phyloP scores from a whole-genome alignment of 2,797 vertebrate species.

The Clarias platycephalus region DNA sequence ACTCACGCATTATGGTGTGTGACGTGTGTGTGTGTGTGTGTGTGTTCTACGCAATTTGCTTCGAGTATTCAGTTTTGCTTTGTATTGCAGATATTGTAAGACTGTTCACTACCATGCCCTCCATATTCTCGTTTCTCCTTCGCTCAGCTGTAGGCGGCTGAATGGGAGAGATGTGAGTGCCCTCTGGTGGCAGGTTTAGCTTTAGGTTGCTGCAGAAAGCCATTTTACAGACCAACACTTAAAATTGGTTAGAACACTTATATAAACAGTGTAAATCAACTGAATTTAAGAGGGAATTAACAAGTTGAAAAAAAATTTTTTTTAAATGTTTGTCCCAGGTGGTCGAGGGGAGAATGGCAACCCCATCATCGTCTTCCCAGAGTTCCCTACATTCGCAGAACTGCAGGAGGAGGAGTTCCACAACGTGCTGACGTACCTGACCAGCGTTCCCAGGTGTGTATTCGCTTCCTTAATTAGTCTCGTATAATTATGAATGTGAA shows the following conservation, averaged over 20 bases:
- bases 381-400: conserved; percentile 89
- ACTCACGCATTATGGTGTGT: background rate
- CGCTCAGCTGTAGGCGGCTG: background rate
- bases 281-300: background rate
- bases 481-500: background rate
- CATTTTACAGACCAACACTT: background rate
- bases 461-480: background rate
- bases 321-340: conserved; percentile 68
- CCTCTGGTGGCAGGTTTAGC: conserved; percentile 45
- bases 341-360: conserved; percentile 90
- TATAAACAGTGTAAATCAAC: background rate
- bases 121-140: background rate
- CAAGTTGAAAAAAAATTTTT: background rate
- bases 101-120: background rate
- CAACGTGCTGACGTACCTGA: conserved; percentile 93
- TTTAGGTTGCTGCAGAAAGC: background rate
- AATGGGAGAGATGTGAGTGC: conserved; percentile 18
- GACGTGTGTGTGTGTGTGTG: conserved; percentile 18
- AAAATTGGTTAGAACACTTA: background rate
- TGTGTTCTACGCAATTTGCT: background rate
- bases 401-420: conserved; percentile 92
- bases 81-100: conserved; percentile 9
- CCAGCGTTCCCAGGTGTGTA: conserved; percentile 89
- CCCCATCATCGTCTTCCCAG: conserved; percentile 95
- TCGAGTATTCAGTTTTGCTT: background rate